Conservation (phyloP, 2,797 vertebrate genomes). For the Tarsius wallacei region DNA sequence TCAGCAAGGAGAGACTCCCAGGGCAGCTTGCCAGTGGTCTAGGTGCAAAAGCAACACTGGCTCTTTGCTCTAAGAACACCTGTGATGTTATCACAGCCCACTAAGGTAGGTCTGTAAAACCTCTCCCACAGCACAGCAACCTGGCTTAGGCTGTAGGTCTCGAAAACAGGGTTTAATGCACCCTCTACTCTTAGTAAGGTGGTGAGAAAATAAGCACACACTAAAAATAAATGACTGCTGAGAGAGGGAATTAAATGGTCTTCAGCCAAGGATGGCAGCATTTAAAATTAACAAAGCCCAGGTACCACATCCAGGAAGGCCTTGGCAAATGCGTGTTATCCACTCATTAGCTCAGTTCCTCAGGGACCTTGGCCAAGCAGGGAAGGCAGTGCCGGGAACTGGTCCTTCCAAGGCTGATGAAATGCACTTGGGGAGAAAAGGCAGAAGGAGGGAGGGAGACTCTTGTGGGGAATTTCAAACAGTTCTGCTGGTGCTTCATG, state of each 20-base stretch:
- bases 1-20: not conserved
- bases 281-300: constrained; percentile 88
- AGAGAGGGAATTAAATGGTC: constrained; percentile 81
- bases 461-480: constrained; percentile 83
- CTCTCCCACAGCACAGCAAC: not conserved
- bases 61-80: constrained; percentile 33
- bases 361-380: constrained; percentile 84
- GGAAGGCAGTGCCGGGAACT: constrained; percentile 87
- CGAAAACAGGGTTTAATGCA: constrained; percentile 54
- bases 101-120: not conserved
- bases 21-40: not conserved
- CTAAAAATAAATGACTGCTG: constrained; percentile 83
- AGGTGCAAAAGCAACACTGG: not conserved
- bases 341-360: constrained; percentile 87
- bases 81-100: not conserved
- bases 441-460: constrained; percentile 76
- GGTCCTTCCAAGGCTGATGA: constrained; percentile 85
- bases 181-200: not conserved
- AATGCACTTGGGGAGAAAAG: constrained; percentile 81
- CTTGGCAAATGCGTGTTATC: constrained; percentile 87
- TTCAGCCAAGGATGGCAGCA: constrained; percentile 82
- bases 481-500: constrained; percentile 58
- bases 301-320: constrained; percentile 88
- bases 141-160: not conserved
- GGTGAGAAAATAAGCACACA: constrained; percentile 80